A percentile compares a stretch with the other conserved stretches of the same genome.
phyloP scores from a whole-genome alignment of 30 jellyfish, hydroid and myxozoan genomes.

The Pelagia noctiluca region DNA sequence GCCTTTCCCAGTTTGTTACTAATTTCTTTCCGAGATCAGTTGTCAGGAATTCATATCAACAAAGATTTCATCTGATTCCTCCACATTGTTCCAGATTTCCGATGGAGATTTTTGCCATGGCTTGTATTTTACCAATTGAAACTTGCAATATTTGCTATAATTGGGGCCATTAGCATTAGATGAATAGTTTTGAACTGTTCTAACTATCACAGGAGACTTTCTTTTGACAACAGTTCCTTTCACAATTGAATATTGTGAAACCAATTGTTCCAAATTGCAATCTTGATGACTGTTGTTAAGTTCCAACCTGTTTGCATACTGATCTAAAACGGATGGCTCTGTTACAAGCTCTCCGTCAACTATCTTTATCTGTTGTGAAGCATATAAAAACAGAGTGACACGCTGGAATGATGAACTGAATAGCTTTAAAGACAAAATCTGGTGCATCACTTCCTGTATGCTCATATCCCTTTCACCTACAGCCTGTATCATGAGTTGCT shows the following conservation, averaged over 20 bases:
- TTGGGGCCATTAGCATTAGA: conserved; percentile 47
- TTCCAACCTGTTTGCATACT: conserved; percentile 48
- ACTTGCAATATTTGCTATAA: conserved; percentile 37
- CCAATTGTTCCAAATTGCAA: conserved; percentile 29
- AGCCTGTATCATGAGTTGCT: conserved; percentile 60
- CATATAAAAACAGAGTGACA: conserved; percentile 43
- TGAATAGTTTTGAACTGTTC: conserved; percentile 31
- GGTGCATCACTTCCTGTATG: conserved; percentile 79
- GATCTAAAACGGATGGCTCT: conserved; percentile 26
- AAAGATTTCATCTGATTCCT: conserved; percentile 12
- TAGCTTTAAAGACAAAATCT: conserved; percentile 46
- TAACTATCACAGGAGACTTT: conserved; percentile 37
- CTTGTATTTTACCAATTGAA: conserved; percentile 40
- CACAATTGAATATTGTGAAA: conserved; percentile 31
- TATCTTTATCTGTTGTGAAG: conserved; percentile 29
- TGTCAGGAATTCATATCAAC: conserved; percentile 26
- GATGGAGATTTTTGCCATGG: conserved; percentile 49
- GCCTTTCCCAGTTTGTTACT: conserved; percentile 61
- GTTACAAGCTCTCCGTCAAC: conserved; percentile 42
- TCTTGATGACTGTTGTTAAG: conserved; percentile 11
- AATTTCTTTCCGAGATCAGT: conserved; percentile 20
- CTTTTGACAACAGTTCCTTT: conserved; percentile 35
- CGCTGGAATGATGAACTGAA: conserved; percentile 62
- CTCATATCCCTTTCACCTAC: conserved; percentile 77
- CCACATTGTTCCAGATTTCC: conserved; percentile 19